Base-by-base conservation (phyloP, 2,888 invertebrate genomes). In the Ectemnius lituratus region DNA sequence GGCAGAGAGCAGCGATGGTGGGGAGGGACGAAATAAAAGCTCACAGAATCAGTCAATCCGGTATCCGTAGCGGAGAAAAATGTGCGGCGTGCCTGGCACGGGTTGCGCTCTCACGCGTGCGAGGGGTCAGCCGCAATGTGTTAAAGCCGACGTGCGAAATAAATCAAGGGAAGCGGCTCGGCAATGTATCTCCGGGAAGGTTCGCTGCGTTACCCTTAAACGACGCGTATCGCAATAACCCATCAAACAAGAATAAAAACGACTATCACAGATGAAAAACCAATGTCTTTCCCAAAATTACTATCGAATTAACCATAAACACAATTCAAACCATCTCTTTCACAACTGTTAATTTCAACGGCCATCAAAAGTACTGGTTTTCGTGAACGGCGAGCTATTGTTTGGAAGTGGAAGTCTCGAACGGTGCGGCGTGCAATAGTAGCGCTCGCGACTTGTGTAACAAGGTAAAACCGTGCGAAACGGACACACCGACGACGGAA, bases 391-490 rank as follows among this genome's bases (percentile, higher is more conserved):
- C 13, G 16, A 27, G 27, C 4, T 23, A 73, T 73, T 73, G 70
- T 73, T 70, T 62, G 23, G 58, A 52, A n/a, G 27, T 23, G 62
- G 52, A n/a, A 47, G 52, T 62, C 70, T 62, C 70, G 58, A 14
- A 14, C 52, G 52, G 47, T n/a, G 52, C 52, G 49, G 45, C 56
- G 69, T 20, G 62, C 45, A 66, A 66, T 63, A 46, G 66, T 28
- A 5, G 13, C 60, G 14, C 23, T 5, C 37, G 16, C 16, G n/a
- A 52, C n/a, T 37, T 20, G 11, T 18, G 49, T 71, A 73, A 70
- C 70, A 70, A 66, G 62, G 62, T 70, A 66, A 73, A 73, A 70
- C 57, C 47, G 46, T 60, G 59, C 66, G 70, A 74, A 74, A 70
- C 58, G 56, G 63, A 28, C 28, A 57, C 47, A 14, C 27, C 49